phyloP scores from a whole-genome alignment of 2,888 invertebrate genomes.

The Pachydiplax longipennis region DNA sequence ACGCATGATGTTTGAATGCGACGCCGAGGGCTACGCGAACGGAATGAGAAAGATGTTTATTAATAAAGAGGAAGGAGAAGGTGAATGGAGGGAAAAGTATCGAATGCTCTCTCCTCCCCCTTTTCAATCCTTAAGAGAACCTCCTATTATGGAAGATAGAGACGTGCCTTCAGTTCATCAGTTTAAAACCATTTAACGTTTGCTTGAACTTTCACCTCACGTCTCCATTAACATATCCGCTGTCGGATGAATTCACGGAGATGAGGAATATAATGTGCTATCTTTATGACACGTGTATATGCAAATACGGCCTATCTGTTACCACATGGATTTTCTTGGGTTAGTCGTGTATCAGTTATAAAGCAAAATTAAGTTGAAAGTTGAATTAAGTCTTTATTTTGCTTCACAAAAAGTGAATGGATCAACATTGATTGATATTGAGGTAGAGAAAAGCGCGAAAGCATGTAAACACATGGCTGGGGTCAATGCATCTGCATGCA shows the following conservation, averaged over 20 bases:
- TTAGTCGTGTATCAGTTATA: too few relatives aligned
- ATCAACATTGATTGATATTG: too few relatives aligned
- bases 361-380: too few relatives aligned
- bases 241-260: neutral
- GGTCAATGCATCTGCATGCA: too few relatives aligned
- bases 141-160: neutral
- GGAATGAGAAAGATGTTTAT: neutral
- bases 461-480: too few relatives aligned
- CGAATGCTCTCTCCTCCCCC: neutral
- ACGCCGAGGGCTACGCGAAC: neutral
- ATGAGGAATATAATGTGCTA: neutral
- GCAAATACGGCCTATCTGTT: too few relatives aligned
- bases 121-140: neutral
- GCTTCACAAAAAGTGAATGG: too few relatives aligned
- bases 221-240: neutral
- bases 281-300: neutral
- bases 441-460: too few relatives aligned
- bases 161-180: neutral
- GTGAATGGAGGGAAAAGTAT: neutral
- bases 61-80: neutral
- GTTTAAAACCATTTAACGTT: neutral
- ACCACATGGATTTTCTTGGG: too few relatives aligned
- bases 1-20: neutral
- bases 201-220: neutral
- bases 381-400: too few relatives aligned